phyloP scores from a whole-genome alignment of 2,888 invertebrate genomes.

The Seira sanloemensis region DNA sequence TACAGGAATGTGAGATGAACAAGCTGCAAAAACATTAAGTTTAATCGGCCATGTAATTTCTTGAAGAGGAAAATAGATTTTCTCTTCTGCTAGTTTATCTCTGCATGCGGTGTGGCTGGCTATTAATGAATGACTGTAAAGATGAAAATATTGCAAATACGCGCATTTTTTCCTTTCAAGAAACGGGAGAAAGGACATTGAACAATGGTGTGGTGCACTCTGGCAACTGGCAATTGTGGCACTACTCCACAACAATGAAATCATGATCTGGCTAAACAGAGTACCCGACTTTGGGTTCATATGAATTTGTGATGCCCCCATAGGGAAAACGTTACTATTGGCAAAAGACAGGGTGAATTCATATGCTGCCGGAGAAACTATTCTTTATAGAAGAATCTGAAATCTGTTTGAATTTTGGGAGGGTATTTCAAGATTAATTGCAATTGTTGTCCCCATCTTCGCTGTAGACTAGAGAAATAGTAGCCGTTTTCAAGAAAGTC shows the following conservation, averaged over 20 bases:
- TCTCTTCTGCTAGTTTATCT: constrained; percentile 7
- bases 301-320: not conserved
- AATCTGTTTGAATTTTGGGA: constrained; percentile 54
- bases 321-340: not conserved
- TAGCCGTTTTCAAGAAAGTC: constrained; percentile 43
- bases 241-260: no score
- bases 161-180: not conserved
- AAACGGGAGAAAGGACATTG: not conserved
- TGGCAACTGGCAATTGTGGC: no score
- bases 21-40: no score
- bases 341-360: no score
- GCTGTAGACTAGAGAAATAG: constrained; percentile 29
- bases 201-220: not conserved
- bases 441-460: constrained; percentile 51
- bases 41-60: constrained; percentile 10
- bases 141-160: not conserved
- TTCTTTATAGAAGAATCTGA: constrained; percentile 34
- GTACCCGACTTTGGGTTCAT: no score
- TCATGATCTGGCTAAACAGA: not conserved
- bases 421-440: constrained; percentile 62
- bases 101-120: constrained; percentile 6
- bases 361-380: not conserved
- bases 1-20: no score
- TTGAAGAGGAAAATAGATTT: constrained; percentile 4
- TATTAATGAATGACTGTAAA: not conserved